phyloP scores from a whole-genome alignment of 2,888 invertebrate species.

The Eupithecia inturbata region DNA sequence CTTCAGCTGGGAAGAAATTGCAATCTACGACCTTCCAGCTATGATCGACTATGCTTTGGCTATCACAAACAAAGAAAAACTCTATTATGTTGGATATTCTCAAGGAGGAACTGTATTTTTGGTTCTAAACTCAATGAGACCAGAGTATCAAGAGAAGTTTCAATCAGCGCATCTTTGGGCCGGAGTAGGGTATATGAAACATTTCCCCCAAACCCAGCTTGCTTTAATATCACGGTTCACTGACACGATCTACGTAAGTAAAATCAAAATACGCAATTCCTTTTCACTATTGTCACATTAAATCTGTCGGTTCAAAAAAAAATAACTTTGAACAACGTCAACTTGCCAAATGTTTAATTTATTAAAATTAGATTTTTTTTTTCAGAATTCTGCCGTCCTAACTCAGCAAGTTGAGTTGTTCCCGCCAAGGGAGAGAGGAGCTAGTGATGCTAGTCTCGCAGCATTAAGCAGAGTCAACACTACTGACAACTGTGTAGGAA shows the following conservation, averaged over 20 bases:
- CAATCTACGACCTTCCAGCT: constrained; percentile 62
- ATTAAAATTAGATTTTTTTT: not conserved
- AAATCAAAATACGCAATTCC: not conserved
- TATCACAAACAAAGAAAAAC: constrained; percentile 53
- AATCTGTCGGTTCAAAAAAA: not conserved
- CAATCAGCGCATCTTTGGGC: constrained; percentile 68
- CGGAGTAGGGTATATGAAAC: constrained; percentile 63
- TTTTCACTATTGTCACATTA: not conserved
- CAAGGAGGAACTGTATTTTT: constrained; percentile 72
- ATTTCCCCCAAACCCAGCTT: constrained; percentile 57
- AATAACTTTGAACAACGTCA: not conserved
- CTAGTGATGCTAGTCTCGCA: constrained; percentile 8
- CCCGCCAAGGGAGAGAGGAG: constrained; percentile 43
- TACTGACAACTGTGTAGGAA: constrained; percentile 47
- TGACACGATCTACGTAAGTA: constrained; percentile 66
- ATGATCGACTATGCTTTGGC: constrained; percentile 68
- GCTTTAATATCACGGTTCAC: constrained; percentile 45
- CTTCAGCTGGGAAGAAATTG: constrained; percentile 74
- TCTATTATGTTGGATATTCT: constrained; percentile 76
- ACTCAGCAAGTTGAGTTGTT: constrained; percentile 57
- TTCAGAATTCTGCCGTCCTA: constrained; percentile 49
- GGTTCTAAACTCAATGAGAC: constrained; percentile 59
- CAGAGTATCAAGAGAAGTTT: constrained; percentile 68
- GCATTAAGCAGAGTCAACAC: constrained; percentile 3
- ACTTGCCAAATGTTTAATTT: not conserved